Evolutionary conservation across 2,113 vertebrate species (phyloP), one percentile per base, ranked within the genome.

Genomic region (Numida meleagris): DNA sequence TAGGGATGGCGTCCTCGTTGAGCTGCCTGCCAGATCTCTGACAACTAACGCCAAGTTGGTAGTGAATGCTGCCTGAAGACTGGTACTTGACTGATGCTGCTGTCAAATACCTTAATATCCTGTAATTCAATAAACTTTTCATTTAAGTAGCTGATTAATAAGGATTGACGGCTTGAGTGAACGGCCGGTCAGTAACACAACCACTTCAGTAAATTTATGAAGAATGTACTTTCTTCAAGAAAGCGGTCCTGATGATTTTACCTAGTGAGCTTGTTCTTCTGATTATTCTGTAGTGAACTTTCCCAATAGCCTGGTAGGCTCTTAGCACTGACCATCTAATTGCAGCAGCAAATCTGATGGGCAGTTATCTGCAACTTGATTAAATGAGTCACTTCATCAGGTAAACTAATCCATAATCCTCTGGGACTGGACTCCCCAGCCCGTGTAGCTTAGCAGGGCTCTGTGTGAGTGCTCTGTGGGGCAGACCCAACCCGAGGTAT

Each of bases 1-100:
- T 48, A 3, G 4, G 36, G 74, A 25, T 14, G 0, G 0, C 1
- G 3, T 36, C 34, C 27, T 61, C 27, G 0, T 2, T 43, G 55
- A 58, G 75, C 20, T 0, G 7, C 24, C 4, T 3, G 0, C 17
- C 27, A 14, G 17, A 8, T 53, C 78, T 81, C 40, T 79, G 55
- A 8, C 58, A 83, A 3, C 73, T 48, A 25, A 59, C 21, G 10
- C 15, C 36, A 74, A 7, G 38, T 34, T 55, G 61, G 81, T 43
- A 8, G 20, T 27, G 53, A 50, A 29, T 0, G 0, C 29, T 25
- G 33, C 13, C 10, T n/a, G 7, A 75, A 65, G 17, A 31, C 36
- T 80, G 27, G 9, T 33, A 20, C 1, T 3, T 46, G 43, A 20
- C 20, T 66, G 40, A 55, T 23, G 13, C n/a, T 40, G 50, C 9